Base-by-base conservation (phyloP, 2,888 invertebrate genomes). In the Leptinotarsa tumamoca region DNA sequence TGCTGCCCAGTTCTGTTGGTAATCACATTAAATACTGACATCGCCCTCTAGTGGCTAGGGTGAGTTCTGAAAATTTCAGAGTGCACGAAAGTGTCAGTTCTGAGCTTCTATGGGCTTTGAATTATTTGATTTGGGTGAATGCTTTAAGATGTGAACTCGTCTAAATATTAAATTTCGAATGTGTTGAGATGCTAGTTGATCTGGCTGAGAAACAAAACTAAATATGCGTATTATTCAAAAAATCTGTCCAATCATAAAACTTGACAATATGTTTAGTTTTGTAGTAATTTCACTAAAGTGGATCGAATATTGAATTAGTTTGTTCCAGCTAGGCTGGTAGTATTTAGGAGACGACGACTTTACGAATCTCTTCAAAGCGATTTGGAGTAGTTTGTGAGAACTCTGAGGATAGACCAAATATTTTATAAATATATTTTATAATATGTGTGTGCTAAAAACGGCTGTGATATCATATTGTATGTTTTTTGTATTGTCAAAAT, bases 391-490 rank as follows among this genome's bases (percentile, higher is more conserved):
- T 54, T 54, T 58, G 23, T 58, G 21, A 5, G 21, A 58, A 23
- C 23, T 52, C 52, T 58, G 58, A 58, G 58, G 23, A 23, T 71
- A 79, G 79, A 79, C 80, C 80, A 80, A 80, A 82, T 80, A 79
- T 80, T 79, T 79, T 73, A 82, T 10, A 43, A 43, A 43, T 43
- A 43, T 43, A 43, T 10, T 10, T 43, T 43, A 43, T 80, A 79
- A 63, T 56, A 54, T 84, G 84, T 83, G 85, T 87, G 86, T 85
- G 86, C 85, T 86, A 86, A 85, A 82, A 84, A 82, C 66, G 86
- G 84, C 87, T 87, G 87, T 87, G 87, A 87, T 87, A 87, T 70
- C 71, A 75, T 69, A 79, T 72, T 81, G 80, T 80, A 77, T 79
- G 72, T 72, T 80, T 80, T 82, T 81, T 82, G 79, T 81, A 82